phyloP scores from a whole-genome alignment of 2,888 invertebrate genomes.

The Folsomia candida region DNA sequence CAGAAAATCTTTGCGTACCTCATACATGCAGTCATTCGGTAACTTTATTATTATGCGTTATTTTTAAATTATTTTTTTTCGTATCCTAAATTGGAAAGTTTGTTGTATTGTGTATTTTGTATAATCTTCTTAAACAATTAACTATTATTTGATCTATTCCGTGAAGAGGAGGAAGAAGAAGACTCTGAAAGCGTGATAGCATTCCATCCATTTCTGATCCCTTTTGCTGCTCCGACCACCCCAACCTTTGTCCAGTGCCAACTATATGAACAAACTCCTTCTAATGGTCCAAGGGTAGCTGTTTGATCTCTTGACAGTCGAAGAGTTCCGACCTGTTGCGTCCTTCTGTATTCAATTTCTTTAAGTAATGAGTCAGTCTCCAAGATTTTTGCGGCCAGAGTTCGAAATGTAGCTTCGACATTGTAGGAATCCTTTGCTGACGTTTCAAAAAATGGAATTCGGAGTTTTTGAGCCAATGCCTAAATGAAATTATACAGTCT shows the following conservation, averaged over 20 bases:
- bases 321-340: conserved; percentile 37
- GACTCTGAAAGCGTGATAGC: conserved; percentile 22
- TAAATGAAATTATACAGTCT: too few species aligned
- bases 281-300: conserved; percentile 11
- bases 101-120: too few species aligned
- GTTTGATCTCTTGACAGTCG: conserved; percentile 34
- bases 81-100: too few species aligned
- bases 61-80: too few species aligned
- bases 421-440: conserved; percentile 88
- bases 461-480: conserved; percentile 37
- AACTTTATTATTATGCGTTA: too few species aligned
- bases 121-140: not conserved
- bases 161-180: not conserved
- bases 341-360: conserved; percentile 36
- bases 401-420: conserved; percentile 77
- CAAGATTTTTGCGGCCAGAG: conserved; percentile 43
- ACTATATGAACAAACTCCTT: conserved; percentile 39
- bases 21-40: too few species aligned
- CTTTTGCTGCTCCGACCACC: conserved; percentile 37
- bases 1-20: too few species aligned
- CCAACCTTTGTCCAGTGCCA: conserved; percentile 44
- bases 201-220: conserved; percentile 42
- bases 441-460: conserved; percentile 75
- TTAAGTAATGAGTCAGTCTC: conserved; percentile 43
- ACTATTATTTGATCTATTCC: not conserved